Evolutionary conservation across 2,888 invertebrate genomes (phyloP), one percentile per base, ranked within the genome.

Genomic region (Gnatocerus cornutus): DNA sequence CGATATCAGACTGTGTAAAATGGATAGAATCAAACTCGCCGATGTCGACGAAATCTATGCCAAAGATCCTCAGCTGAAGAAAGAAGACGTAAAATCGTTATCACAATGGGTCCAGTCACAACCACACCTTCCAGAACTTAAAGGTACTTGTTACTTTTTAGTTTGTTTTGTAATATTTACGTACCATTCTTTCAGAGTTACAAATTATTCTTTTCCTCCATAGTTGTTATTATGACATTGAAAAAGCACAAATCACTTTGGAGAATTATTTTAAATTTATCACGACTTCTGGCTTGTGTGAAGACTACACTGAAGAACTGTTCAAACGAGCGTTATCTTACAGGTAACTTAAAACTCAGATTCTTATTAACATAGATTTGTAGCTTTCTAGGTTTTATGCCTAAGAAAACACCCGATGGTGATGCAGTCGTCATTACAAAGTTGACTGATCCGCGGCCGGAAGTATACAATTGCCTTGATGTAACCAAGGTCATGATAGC

Each of bases 371-470:
- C 33, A 33, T 7, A 33, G 33, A 7, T 33, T 33, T 2, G 7
- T 13, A 48, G 48, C 8, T 48, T 48, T 16, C 14, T 48, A 48
- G 14, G 16, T 7, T 9, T 48, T 7, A n/a, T 48, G 27, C 48
- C 48, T 1, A 27, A 48, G 8, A 2, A 8, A 16, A 48, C 48
- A 1, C 16, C 16, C 1, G 48, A 48, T 9, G 21, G 27, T n/a
- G n/a, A 16, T 10, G 48, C 8, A 16, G 27, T 16, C 7, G n/a
- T 48, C 5, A 6, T 27, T 1, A n/a, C 16, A 8, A 48, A 48
- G 16, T 7, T 48, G n/a, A 13, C 13, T 3, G 41, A 48, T 16
- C 1, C 4, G 5, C 14, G n/a, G 5, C 16, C 21, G 12, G 21
- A 27, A 10, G 41, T 12, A 13, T 10, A 13, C 10, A 1, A 45